phyloP scores from a whole-genome alignment of 2,113 vertebrate genomes.

The Anseranas semipalmata region DNA sequence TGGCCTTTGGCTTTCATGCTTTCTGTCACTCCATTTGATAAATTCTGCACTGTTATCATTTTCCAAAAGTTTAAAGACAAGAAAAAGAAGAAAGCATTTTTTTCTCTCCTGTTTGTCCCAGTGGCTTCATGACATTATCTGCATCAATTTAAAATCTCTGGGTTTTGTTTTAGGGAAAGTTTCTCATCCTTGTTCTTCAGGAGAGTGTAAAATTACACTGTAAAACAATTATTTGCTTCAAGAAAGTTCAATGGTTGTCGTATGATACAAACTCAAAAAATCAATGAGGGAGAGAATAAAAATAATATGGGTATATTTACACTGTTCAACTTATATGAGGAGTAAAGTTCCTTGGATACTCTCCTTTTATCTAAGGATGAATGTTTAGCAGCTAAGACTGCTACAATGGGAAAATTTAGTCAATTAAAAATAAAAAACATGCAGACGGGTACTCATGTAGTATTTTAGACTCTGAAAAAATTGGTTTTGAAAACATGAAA shows the following conservation, averaged over 20 bases:
- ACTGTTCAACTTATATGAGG: neutral
- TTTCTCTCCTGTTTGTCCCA: neutral
- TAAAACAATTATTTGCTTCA: slow-evolving; percentile 31
- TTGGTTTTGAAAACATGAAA: neutral
- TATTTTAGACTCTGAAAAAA: neutral
- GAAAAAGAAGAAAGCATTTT: neutral
- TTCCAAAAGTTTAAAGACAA: neutral
- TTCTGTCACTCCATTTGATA: neutral
- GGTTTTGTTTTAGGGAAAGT: slow-evolving; percentile 8
- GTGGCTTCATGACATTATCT: neutral
- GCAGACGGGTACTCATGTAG: neutral
- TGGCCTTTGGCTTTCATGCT: neutral
- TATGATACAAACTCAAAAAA: neutral
- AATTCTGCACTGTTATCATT: neutral
- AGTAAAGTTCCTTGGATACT: neutral
- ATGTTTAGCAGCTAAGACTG: neutral
- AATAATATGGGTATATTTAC: neutral
- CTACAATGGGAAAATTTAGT: neutral
- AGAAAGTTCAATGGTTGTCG: slow-evolving; percentile 5
- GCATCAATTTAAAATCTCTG: neutral
- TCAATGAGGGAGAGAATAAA: slow-evolving; percentile 11
- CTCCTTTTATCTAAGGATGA: neutral
- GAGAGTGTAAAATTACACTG: slow-evolving; percentile 29
- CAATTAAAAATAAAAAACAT: neutral
- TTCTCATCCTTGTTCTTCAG: neutral